These are phyloP conservation scores for Calameuta idolon DNA, from an alignment of 2,888 invertebrate species.

Conservation along the genomic window DNA sequence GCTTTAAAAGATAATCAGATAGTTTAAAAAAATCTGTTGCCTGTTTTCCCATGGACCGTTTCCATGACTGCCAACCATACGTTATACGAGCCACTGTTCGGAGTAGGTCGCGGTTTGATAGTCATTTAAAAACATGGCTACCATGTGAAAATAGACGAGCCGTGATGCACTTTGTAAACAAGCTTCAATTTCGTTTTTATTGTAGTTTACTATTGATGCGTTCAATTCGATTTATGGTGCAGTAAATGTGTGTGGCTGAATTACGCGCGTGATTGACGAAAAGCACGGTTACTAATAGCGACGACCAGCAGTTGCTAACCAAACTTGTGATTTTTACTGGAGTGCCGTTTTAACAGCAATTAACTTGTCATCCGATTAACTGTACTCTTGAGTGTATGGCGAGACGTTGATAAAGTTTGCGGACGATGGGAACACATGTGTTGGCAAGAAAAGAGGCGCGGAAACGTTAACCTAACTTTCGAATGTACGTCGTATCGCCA, in stretches of 20 bases:
- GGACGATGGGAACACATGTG: not conserved
- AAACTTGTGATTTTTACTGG: not conserved
- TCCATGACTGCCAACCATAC: not conserved
- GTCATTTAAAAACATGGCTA: constrained; percentile 46
- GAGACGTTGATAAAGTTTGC: not conserved
- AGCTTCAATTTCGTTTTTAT: constrained; percentile 34
- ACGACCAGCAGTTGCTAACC: not conserved
- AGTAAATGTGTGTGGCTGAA: not conserved
- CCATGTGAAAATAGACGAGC: constrained; percentile 43
- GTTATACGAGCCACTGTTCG: not conserved
- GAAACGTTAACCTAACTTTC: constrained; percentile 7
- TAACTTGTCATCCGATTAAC: not conserved
- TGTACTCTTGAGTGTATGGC: not conserved
- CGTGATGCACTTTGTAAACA: constrained; percentile 35
- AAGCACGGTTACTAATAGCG: not conserved
- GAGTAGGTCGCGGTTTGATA: not conserved
- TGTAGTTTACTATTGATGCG: constrained; percentile 14
- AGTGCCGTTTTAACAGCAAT: not conserved
- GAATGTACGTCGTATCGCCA: not conserved
- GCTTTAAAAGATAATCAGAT: not conserved
- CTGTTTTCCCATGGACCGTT: not conserved
- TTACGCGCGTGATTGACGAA: not conserved
- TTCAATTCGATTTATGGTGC: not conserved
- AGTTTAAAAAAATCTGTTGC: not conserved
- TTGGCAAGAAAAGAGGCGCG: not conserved